These are phyloP conservation scores for Hafferia zeledoni DNA, from an alignment of 2,797 vertebrate genomes.

Conservation along the genomic window DNA sequence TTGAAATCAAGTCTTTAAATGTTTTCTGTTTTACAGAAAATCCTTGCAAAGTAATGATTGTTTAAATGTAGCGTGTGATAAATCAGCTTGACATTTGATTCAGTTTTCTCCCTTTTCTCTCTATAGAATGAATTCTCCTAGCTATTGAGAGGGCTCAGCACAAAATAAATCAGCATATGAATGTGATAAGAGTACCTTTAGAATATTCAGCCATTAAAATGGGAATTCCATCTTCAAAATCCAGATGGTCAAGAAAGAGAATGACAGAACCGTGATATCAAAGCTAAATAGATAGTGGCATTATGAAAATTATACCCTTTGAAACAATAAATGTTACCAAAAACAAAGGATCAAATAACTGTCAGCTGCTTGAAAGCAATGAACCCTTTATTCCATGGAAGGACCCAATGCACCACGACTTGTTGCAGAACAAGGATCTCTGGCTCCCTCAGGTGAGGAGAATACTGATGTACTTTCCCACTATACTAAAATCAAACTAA, in stretches of 20 bases:
- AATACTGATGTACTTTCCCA: not conserved
- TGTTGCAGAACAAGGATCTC: slow-evolving; percentile 31
- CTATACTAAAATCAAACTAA: not conserved
- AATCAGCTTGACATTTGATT: not conserved
- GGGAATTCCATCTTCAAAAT: slow-evolving; percentile 3
- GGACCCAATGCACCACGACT: not conserved
- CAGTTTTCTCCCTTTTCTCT: not conserved
- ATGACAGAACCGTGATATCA: not conserved
- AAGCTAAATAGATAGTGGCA: not conserved
- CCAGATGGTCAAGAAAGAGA: not conserved
- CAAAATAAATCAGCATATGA: not conserved
- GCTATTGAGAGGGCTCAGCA: not conserved
- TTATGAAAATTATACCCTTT: not conserved
- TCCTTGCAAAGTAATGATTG: not conserved
- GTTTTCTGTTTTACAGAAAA: not conserved
- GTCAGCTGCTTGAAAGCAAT: not conserved
- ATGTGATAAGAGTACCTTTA: not conserved
- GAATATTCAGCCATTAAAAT: not conserved
- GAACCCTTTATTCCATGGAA: not conserved
- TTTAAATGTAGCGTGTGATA: not conserved
- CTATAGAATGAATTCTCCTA: not conserved
- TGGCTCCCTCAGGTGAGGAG: slow-evolving; percentile 46
- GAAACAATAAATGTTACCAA: not conserved
- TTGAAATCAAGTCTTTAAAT: not conserved
- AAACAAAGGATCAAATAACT: not conserved